Evolutionary conservation across 2,797 vertebrate genomes (phyloP).

Genomic region (Myripristis jacobus): DNA sequence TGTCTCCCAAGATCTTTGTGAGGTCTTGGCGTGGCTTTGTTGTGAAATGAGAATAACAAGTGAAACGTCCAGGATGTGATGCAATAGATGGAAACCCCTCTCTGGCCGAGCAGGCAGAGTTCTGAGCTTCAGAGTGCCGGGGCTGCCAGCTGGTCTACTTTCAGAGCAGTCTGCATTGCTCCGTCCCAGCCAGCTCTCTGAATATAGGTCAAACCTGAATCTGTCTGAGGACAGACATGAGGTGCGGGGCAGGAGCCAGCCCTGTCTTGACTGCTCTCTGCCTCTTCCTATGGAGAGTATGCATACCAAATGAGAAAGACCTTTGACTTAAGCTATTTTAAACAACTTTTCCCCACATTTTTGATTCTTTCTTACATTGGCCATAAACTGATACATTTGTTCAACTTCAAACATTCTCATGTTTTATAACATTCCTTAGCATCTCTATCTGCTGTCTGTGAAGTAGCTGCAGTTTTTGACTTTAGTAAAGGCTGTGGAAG

Average conservation of each 20-base stretch:
- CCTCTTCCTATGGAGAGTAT: slow-evolving; percentile 16
- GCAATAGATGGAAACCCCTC: slow-evolving; percentile 73
- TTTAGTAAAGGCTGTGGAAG: not conserved
- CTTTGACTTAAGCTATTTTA: not conserved
- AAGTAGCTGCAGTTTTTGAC: not conserved
- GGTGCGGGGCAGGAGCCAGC: slow-evolving; percentile 36
- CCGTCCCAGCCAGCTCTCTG: slow-evolving; percentile 53
- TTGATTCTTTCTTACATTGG: not conserved
- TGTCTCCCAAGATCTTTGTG: not conserved
- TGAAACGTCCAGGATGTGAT: slow-evolving; percentile 71
- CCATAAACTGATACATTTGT: not conserved
- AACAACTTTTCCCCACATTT: slow-evolving; percentile 1
- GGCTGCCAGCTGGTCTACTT: slow-evolving; percentile 73
- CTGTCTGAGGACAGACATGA: slow-evolving; percentile 64
- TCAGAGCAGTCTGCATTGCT: slow-evolving; percentile 56
- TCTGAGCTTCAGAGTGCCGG: slow-evolving; percentile 41
- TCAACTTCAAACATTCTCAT: not conserved
- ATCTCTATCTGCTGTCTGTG: not conserved
- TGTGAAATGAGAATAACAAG: slow-evolving; percentile 58
- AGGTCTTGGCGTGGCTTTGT: slow-evolving; percentile 35
- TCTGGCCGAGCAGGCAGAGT: slow-evolving; percentile 56
- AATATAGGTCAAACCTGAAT: slow-evolving; percentile 80
- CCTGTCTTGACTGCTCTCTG: slow-evolving; percentile 49
- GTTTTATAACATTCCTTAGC: not conserved
- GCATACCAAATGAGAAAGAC: slow-evolving; percentile 9